Conservation (phyloP, 2,888 invertebrate genomes). For the Trissonchulus latispiculum region DNA sequence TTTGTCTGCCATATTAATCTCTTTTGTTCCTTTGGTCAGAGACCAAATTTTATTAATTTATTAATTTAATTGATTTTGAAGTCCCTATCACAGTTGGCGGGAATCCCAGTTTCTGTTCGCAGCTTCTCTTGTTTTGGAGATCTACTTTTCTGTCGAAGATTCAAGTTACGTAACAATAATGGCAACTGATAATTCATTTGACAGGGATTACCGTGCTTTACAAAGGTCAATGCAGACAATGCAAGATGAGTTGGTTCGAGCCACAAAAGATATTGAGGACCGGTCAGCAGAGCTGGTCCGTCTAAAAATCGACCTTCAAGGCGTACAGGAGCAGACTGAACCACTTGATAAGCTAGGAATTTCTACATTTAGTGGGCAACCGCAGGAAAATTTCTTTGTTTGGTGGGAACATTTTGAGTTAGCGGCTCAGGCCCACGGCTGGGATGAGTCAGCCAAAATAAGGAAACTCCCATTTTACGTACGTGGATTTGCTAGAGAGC, state of each 20-base stretch:
- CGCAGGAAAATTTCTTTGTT: background rate
- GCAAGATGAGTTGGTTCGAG: background rate
- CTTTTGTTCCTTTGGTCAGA: too few relatives aligned
- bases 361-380: background rate
- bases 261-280: background rate
- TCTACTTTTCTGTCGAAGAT: too few relatives aligned
- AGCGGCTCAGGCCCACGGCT: background rate
- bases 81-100: too few relatives aligned
- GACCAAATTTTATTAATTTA: too few relatives aligned
- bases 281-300: background rate
- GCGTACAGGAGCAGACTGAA: background rate
- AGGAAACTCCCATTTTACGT: background rate
- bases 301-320: background rate
- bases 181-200: too few relatives aligned
- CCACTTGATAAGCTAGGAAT: background rate
- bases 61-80: too few relatives aligned
- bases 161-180: too few relatives aligned
- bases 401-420: background rate
- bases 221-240: background rate
- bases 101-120: too few relatives aligned
- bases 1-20: too few relatives aligned
- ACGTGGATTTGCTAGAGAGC: background rate
- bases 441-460: background rate
- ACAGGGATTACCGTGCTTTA: background rate
- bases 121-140: too few relatives aligned